These are phyloP conservation scores for Grammomys surdaster DNA, from an alignment of 2,113 vertebrate genomes.

Conservation along the genomic window DNA sequence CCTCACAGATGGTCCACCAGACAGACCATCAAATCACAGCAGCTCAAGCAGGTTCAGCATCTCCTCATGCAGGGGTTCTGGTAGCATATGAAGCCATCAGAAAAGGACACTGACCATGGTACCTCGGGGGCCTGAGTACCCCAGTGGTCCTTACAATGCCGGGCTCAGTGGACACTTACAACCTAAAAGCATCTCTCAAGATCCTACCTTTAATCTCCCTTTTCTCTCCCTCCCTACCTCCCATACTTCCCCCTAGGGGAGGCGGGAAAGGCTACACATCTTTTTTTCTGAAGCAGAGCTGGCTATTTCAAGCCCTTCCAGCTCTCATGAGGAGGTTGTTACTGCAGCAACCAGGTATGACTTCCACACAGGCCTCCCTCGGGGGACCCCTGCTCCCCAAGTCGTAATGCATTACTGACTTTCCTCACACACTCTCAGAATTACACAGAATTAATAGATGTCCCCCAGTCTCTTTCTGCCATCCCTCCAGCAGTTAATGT, in stretches of 20 bases:
- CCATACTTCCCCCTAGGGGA: neutral
- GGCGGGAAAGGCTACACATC: neutral
- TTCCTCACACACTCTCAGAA: neutral
- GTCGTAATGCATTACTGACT: neutral
- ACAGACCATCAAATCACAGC: neutral
- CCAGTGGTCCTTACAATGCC: neutral
- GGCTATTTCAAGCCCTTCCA: neutral
- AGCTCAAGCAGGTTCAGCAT: neutral
- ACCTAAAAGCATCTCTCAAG: neutral
- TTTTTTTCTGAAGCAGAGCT: neutral
- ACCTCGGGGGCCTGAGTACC: neutral
- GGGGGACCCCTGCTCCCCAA: neutral
- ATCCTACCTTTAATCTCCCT: neutral
- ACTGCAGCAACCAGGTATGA: neutral
- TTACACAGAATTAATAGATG: neutral
- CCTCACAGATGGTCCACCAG: neutral
- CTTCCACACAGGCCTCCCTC: neutral
- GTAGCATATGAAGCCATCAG: neutral
- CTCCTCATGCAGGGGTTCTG: neutral
- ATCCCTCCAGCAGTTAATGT: neutral
- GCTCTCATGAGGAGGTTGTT: neutral
- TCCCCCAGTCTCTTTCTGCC: neutral
- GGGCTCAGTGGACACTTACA: neutral
- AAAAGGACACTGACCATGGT: neutral
- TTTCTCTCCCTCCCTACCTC: too few relatives aligned